phyloP scores from a whole-genome alignment of 2,797 vertebrate genomes.

The Rhinogobio ventralis region DNA sequence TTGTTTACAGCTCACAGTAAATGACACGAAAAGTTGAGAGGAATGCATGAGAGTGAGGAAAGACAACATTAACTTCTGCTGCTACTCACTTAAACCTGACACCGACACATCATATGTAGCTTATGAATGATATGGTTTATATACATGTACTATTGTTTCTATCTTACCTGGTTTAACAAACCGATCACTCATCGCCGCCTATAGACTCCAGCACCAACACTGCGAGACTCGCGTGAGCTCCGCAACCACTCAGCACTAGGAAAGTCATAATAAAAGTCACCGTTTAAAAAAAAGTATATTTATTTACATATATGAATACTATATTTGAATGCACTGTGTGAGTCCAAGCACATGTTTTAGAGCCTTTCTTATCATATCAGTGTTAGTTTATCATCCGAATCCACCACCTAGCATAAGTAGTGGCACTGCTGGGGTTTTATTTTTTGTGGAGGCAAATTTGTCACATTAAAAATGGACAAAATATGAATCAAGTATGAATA shows the following conservation, averaged over 20 bases:
- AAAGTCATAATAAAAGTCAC: conserved; percentile 1
- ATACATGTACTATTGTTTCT: neutral
- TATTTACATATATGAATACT: neutral
- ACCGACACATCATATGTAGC: neutral
- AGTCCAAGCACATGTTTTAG: neutral
- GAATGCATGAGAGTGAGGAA: neutral
- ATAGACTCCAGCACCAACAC: neutral
- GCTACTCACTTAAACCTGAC: neutral
- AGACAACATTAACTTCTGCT: neutral
- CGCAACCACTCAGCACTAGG: neutral
- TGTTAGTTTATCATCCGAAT: neutral
- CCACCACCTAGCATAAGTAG: neutral
- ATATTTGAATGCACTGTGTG: neutral
- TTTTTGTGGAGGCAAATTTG: too few relatives aligned
- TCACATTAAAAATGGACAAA: too few relatives aligned
- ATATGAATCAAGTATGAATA: too few relatives aligned
- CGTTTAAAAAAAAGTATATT: neutral
- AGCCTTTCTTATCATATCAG: too few relatives aligned
- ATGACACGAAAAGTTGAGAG: neutral
- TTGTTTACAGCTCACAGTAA: neutral
- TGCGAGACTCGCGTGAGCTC: neutral
- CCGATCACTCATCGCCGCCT: conserved; percentile 1
- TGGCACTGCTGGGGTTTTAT: too few relatives aligned
- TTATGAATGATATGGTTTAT: neutral
- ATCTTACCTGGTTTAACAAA: conserved; percentile 31